Evolutionary conservation across 1,140 invertebrate species (phyloP).

Genomic region (Calephelis virginiensis): DNA sequence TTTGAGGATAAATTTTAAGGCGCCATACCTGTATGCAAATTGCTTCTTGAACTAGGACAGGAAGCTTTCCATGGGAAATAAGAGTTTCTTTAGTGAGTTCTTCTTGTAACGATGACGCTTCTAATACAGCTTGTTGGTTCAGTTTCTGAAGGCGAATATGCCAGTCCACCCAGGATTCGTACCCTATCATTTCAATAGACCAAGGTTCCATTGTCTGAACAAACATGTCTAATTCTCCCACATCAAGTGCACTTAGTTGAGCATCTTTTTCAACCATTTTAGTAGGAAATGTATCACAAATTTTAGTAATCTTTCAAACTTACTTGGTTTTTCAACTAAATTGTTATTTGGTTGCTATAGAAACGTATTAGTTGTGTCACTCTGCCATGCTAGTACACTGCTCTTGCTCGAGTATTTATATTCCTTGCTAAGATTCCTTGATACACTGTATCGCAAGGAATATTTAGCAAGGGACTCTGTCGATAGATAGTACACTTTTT

Average conservation of each 20-base stretch:
- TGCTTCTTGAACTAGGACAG: conserved; percentile 85
- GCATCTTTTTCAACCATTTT: conserved; percentile 63
- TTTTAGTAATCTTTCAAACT: too few species aligned
- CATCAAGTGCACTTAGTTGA: conserved; percentile 57
- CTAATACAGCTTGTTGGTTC: conserved; percentile 88
- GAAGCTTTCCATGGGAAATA: conserved; percentile 82
- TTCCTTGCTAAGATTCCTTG: too few species aligned
- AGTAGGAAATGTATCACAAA: not conserved
- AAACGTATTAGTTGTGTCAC: too few species aligned
- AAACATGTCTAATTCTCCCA: conserved; percentile 70
- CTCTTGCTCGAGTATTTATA: too few species aligned
- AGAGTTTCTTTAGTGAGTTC: conserved; percentile 87
- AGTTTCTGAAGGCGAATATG: conserved; percentile 87
- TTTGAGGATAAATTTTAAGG: conserved; percentile 84
- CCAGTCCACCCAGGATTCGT: conserved; percentile 84
- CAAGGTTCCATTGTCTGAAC: conserved; percentile 65
- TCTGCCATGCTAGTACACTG: too few species aligned
- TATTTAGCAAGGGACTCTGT: too few species aligned
- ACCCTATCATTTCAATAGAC: conserved; percentile 61
- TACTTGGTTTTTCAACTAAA: too few species aligned
- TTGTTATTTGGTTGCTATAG: too few species aligned
- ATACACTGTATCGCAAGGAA: too few species aligned
- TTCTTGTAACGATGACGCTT: conserved; percentile 83
- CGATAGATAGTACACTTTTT: too few species aligned
- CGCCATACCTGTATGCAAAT: conserved; percentile 89